Base-by-base conservation (phyloP, 1,140 invertebrate genomes). In the Cydia strobilella region DNA sequence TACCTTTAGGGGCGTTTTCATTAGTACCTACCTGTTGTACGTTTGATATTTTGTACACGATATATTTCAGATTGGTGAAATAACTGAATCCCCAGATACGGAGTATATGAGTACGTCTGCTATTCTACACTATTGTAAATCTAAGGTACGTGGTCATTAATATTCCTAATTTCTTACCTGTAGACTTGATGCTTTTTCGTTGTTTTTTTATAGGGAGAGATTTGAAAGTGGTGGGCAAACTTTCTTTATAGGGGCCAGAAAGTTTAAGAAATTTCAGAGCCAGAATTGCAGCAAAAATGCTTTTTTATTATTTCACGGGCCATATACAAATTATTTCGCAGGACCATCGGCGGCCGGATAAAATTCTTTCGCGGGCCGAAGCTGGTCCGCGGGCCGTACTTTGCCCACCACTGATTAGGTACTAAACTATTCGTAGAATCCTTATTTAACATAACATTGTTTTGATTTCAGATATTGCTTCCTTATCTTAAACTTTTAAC, bases 91-190 rank as follows among this genome's bases (percentile, higher is more conserved):
- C 81, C 94, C 95, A 72, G 94, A 95, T 85, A 95, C 94, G 74
- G 95, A 96, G 74, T 93, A 94, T 73, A 94, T 96, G 83, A 96
- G 95, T 80, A 96, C 96, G 73, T 96, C 96, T 3, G 95, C 96
- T 35, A 94, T 97, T 76, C 91, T 97, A 85, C 94, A 95, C 85
- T 96, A 96, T 81, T 97, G 96, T 89, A 96, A 97, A 92, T 94
- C 94, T 59, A 96, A 96, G 90, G 94, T 94, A 82, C 80, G 80
- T 84, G 18, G 15, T 18, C 3, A n/a, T 51, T 18, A n/a, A 0
- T 18, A 51, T 51, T 51, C n/a, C 48, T 18, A 18, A n/a, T 18
- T 51, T 51, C 48, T n/a, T 18, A 51, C n/a, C 15, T 18, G 15
- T 51, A 15, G 13, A 45, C 35, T 39, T 13, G 7, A 45, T 15